Base-by-base conservation (phyloP, 2,797 vertebrate species). In the Pygocentrus nattereri region DNA sequence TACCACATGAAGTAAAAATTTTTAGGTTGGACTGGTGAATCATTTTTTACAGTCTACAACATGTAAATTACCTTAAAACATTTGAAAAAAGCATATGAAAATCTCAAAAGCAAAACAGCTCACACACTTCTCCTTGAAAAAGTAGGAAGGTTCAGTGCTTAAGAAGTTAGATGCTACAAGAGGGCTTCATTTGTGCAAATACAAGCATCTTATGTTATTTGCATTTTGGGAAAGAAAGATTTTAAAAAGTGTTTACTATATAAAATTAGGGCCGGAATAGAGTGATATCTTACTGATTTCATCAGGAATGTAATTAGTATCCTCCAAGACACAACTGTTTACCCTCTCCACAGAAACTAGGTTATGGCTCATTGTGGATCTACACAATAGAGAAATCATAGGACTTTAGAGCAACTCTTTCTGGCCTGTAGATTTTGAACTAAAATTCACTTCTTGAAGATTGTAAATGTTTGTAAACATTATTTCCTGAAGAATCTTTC, bases 261-360 rank as follows among this genome's bases (percentile, higher is more conserved):
- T 47, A 23, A 16, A 68, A 5, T 19, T 8, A 34, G 65, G 30
- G 62, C 15, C 68, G 7, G 12, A 25, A 47, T 69, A 67, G 41
- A 67, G 64, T 11, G 41, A 23, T 25, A n/a, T 44, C 19, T 67
- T n/a, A 47, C 38, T 25, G 30, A 49, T 11, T 47, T 69, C 8
- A 47, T 47, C 41, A 69, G 41, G 67, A 47, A 47, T 69, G 38
- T 69, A 23, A 69, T 47, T 47, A 5, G 21, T 69, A 67, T 47
- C n/a, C 38, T 49, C 23, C 11, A 69, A 25, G 4, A 69, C 10
- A 23, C n/a, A 44, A 10, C 1, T 11, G 11, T 41, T 12, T 69
- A 21, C 16, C n/a, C 38, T 47, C 21, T 41, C 21, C 21, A 38
- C 10, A 47, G 41, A 47, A 68, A 49, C 4, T 49, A 49, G 41